phyloP scores from a whole-genome alignment of 2,888 invertebrate genomes.

The Calliphora vomitoria region DNA sequence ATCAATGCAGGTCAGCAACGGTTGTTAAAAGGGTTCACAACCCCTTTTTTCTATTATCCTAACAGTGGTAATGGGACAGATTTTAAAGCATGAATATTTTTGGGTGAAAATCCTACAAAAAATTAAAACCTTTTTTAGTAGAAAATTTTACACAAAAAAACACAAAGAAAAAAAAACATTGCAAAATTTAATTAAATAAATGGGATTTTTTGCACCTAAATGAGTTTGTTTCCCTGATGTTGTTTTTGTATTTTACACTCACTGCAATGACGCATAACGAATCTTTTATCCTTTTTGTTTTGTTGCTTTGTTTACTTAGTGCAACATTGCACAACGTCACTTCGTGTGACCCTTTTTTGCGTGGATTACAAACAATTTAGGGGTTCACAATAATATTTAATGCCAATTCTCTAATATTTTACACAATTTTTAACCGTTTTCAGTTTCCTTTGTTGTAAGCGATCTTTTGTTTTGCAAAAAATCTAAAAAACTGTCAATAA shows the following conservation, averaged over 20 bases:
- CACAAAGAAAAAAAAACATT: slow-evolving; percentile 62
- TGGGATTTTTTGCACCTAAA: slow-evolving; percentile 74
- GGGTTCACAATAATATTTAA: slow-evolving; percentile 69
- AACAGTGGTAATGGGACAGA: slow-evolving; percentile 57
- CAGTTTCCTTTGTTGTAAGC: slow-evolving; percentile 31
- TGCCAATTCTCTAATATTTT: slow-evolving; percentile 65
- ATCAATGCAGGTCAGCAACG: slow-evolving; percentile 81
- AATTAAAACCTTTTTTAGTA: slow-evolving; percentile 70
- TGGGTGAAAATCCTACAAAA: slow-evolving; percentile 72
- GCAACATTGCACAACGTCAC: slow-evolving; percentile 68
- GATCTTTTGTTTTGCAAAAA: slow-evolving; percentile 74
- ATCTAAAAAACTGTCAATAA: slow-evolving; percentile 78
- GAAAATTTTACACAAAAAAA: slow-evolving; percentile 24
- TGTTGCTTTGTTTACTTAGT: slow-evolving; percentile 69
- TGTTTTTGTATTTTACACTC: slow-evolving; percentile 65
- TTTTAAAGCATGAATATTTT: slow-evolving; percentile 58
- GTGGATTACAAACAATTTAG: slow-evolving; percentile 75
- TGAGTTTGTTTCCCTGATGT: slow-evolving; percentile 54
- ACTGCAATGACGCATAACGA: slow-evolving; percentile 73
- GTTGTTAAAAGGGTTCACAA: slow-evolving; percentile 83
- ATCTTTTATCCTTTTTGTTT: slow-evolving; percentile 71
- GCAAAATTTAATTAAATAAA: slow-evolving; percentile 76
- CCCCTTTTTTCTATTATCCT: slow-evolving; percentile 78
- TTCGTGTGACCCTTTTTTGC: slow-evolving; percentile 74
- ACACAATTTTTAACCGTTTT: slow-evolving; percentile 65